These are phyloP conservation scores for Neopipo cinnamomea DNA, from an alignment of 2,113 vertebrate genomes.

Conservation along the genomic window DNA sequence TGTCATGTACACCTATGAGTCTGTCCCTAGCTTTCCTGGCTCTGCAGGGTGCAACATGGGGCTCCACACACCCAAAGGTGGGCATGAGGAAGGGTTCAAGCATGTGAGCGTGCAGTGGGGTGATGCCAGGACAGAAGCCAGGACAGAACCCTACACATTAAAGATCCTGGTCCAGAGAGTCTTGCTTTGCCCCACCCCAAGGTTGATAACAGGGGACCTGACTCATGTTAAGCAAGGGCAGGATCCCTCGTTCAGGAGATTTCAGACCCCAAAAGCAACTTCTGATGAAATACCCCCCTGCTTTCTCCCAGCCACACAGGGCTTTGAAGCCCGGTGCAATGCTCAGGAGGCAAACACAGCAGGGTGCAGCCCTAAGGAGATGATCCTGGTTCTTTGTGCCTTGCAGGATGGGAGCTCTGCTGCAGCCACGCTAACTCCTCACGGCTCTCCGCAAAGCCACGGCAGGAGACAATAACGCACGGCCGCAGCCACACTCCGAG, in stretches of 20 bases:
- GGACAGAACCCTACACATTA: neutral
- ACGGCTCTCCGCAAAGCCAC: neutral
- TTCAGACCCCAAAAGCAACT: neutral
- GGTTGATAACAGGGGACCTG: neutral
- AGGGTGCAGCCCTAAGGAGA: neutral
- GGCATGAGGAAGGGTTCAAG: neutral
- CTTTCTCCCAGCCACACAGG: neutral
- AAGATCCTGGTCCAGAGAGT: neutral
- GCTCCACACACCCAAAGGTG: neutral
- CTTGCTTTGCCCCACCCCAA: neutral
- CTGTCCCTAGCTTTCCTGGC: neutral
- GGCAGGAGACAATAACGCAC: neutral
- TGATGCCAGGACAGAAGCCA: neutral
- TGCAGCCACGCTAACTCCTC: neutral
- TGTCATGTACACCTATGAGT: rapidly evolving
- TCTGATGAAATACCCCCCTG: neutral
- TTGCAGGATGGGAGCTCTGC: neutral
- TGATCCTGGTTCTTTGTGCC: neutral
- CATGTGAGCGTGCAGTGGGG: neutral
- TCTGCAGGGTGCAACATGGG: neutral
- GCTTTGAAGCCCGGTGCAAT: neutral
- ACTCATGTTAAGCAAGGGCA: neutral
- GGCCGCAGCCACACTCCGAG: neutral
- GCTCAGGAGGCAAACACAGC: neutral
- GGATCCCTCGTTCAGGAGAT: neutral